A percentile compares a stretch with the other conserved stretches of the same genome.
Evolutionary conservation across 1,140 invertebrate species (phyloP).

Genomic region (Drosophila tropicalis): DNA sequence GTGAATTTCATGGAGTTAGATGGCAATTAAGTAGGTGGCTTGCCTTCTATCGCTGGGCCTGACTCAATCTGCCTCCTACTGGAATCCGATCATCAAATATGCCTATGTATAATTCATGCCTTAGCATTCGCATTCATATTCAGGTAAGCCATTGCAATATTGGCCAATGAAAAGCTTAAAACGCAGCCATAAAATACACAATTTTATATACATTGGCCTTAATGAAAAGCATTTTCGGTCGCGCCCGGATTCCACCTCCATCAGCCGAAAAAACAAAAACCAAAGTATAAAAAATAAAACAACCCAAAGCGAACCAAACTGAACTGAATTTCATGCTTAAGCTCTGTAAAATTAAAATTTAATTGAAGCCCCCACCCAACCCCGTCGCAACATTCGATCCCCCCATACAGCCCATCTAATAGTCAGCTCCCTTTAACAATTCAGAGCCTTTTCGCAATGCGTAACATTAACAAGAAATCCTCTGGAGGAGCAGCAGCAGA

Average conservation of each 20-base stretch:
- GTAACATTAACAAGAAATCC: constrained; percentile 48
- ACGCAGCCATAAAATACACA: constrained; percentile 73
- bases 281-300: neutral
- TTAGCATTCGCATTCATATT: constrained; percentile 18
- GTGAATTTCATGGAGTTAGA: neutral
- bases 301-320: constrained; percentile 1
- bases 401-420: neutral
- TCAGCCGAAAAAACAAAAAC: constrained; percentile 23
- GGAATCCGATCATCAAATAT: neutral
- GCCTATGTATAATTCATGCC: neutral
- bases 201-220: constrained; percentile 67
- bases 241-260: constrained; percentile 14
- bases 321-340: constrained; percentile 77
- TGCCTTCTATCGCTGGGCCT: neutral
- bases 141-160: constrained; percentile 25
- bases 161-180: constrained; percentile 74
- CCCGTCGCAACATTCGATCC: neutral
- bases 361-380: constrained; percentile 63
- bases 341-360: constrained; percentile 82
- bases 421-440: constrained; percentile 43
- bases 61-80: neutral
- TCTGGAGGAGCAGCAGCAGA: constrained; percentile 12
- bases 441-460: constrained; percentile 58
- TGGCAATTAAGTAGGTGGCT: neutral
- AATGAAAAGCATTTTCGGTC: constrained; percentile 60